Evolutionary conservation across 2,797 vertebrate species (phyloP).

Genomic region (Arrhamphus sclerolepis): DNA sequence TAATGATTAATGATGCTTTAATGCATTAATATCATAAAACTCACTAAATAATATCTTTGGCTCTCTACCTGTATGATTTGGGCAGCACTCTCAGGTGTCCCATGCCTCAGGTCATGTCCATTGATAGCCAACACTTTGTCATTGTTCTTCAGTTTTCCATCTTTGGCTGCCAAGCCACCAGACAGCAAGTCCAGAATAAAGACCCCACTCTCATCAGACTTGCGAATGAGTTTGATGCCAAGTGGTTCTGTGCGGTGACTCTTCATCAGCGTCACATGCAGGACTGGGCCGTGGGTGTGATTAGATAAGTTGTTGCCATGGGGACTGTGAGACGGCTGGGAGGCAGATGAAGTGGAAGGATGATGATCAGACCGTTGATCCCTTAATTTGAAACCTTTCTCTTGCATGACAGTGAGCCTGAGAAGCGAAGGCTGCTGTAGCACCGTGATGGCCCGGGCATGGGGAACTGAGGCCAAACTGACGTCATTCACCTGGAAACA

Average conservation of each 20-base stretch:
- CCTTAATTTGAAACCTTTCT: conserved; percentile 88
- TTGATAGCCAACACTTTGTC: conserved; percentile 94
- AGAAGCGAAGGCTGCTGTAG: conserved; percentile 83
- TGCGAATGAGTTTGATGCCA: conserved; percentile 93
- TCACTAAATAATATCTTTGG: too few species aligned
- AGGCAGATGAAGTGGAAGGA: conserved; percentile 51
- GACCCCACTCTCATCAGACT: conserved; percentile 89
- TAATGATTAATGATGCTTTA: too few species aligned
- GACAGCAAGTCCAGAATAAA: conserved; percentile 91
- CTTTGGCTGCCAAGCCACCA: conserved; percentile 90
- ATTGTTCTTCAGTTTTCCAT: conserved; percentile 89
- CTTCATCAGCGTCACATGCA: conserved; percentile 89
- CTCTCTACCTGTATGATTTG: conserved; percentile 91
- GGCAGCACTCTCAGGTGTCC: conserved; percentile 91
- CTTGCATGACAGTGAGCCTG: conserved; percentile 90
- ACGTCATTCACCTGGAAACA: conserved; percentile 87
- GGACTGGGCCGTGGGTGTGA: conserved; percentile 80
- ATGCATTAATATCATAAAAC: not conserved
- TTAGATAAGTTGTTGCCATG: conserved; percentile 65
- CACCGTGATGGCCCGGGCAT: conserved; percentile 84
- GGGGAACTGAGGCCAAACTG: conserved; percentile 88
- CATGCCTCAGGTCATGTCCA: conserved; percentile 90
- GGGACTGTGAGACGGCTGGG: conserved; percentile 60
- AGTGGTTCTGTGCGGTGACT: conserved; percentile 86
- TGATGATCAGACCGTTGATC: conserved; percentile 76